These are phyloP conservation scores for Halcyon malimbica DNA, from an alignment of 2,113 vertebrate species.

Conservation along the genomic window DNA sequence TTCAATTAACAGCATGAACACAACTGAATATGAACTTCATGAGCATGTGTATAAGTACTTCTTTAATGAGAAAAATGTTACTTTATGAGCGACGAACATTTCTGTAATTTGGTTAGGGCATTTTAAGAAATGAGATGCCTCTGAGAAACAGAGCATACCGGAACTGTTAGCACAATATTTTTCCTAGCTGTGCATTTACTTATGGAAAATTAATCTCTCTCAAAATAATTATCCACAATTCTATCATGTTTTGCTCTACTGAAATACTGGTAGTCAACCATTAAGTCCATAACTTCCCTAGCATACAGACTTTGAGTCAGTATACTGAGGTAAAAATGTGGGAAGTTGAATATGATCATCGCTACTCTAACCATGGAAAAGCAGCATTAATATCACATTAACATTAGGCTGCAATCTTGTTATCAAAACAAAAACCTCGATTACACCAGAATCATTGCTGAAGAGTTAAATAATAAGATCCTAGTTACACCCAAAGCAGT, in stretches of 20 bases:
- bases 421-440: background rate
- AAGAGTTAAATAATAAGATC: background rate
- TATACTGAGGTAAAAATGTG: background rate
- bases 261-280: background rate
- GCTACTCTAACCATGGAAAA: background rate
- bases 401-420: background rate
- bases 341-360: background rate
- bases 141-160: background rate
- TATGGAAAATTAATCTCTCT: background rate
- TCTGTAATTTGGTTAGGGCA: background rate
- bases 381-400: background rate
- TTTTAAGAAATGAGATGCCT: background rate
- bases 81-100: background rate
- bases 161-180: background rate
- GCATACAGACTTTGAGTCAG: background rate
- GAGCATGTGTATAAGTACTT: accelerated
- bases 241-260: background rate
- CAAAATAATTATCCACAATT: background rate
- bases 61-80: background rate
- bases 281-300: background rate
- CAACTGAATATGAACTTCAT: background rate
- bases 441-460: background rate
- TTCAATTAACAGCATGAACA: background rate
- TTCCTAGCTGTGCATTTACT: background rate
- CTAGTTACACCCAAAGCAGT: background rate